Percentiles rank a stretch among this genome's conserved stretches.
Conservation (phyloP, 2,113 vertebrate genomes). For the Scortum barcoo region DNA sequence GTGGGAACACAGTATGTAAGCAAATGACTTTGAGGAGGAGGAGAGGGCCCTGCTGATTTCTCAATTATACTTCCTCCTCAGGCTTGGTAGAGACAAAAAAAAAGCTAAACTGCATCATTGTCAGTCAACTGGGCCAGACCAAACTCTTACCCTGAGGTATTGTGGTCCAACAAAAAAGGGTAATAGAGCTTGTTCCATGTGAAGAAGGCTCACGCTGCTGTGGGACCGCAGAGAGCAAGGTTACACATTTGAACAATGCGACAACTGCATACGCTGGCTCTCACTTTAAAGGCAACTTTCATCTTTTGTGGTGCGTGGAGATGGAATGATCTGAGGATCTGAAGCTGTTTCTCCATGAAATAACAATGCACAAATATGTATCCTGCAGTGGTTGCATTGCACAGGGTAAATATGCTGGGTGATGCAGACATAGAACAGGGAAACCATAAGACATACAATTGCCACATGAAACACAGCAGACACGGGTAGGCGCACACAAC, state of each 20-base stretch:
- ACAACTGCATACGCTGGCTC: conserved; percentile 37
- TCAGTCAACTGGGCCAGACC: conserved; percentile 76
- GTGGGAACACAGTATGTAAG: conserved; percentile 85
- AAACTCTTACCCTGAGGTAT: conserved; percentile 67
- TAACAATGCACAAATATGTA: conserved; percentile 24
- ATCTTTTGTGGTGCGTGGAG: conserved; percentile 32
- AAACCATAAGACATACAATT: conserved; percentile 6
- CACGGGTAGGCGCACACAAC: background rate
- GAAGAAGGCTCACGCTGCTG: conserved; percentile 48
- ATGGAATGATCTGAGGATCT: conserved; percentile 47
- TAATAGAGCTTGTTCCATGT: conserved; percentile 65
- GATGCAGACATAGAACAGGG: conserved; percentile 1
- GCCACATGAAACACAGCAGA: conserved; percentile 38
- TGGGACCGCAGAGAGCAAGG: conserved; percentile 55
- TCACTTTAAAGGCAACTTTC: conserved; percentile 32
- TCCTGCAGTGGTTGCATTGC: conserved; percentile 21
- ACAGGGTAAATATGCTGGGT: conserved; percentile 1
- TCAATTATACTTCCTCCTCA: conserved; percentile 84
- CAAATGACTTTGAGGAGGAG: conserved; percentile 84
- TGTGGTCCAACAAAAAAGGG: conserved; percentile 71
- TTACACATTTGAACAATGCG: conserved; percentile 48
- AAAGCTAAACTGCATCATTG: conserved; percentile 73
- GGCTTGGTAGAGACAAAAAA: conserved; percentile 74
- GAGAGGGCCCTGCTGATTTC: conserved; percentile 84
- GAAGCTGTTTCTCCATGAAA: conserved; percentile 21